Evolutionary conservation across 2,797 vertebrate genomes (phyloP), one percentile per base, ranked within the genome.

Genomic region (Ctenosaura bakeri): DNA sequence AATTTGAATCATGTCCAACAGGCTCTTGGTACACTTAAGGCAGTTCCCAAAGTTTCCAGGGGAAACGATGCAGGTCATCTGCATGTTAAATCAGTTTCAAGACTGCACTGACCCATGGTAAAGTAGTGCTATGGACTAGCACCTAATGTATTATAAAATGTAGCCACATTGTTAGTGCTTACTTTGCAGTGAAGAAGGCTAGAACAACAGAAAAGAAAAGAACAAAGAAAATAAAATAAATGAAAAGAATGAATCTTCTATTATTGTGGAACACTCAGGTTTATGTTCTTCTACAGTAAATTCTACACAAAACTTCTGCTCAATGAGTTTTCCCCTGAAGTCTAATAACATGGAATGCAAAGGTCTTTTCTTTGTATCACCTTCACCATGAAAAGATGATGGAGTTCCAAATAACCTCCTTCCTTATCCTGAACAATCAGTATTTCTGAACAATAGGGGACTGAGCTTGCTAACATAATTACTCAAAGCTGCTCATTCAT

Each of bases 371-470:
- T 79, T 38, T 83, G 42, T 38, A 32, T 56, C 64, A 38, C 56
- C 29, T 46, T 29, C 54, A 90, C 78, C 66, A 87, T 62, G 50
- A 85, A 92, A 93, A 92, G 62, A 82, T 76, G 54, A 88, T 86
- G 12, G 76, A 90, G 29, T 6, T 73, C 42, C 46, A 46, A 62
- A 79, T 80, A 77, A 10, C 83, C 42, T 14, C 38, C 87, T 91
- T 71, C 10, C 85, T 10, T 87, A 80, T 13, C 85, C 91, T 90
- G 91, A 89, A 84, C 38, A 22, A 88, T 90, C 81, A 22, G 83
- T 86, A 62, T 81, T 92, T 90, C 89, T 87, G 52, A 89, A 89
- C 93, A 90, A 87, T 91, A 77, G 78, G 92, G 81, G 85, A 20
- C 83, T 32, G 26, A 22, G 73, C 79, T 29, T 66, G 46, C 32